phyloP scores from a whole-genome alignment of 1,140 invertebrate genomes.

The Telenomus remus region DNA sequence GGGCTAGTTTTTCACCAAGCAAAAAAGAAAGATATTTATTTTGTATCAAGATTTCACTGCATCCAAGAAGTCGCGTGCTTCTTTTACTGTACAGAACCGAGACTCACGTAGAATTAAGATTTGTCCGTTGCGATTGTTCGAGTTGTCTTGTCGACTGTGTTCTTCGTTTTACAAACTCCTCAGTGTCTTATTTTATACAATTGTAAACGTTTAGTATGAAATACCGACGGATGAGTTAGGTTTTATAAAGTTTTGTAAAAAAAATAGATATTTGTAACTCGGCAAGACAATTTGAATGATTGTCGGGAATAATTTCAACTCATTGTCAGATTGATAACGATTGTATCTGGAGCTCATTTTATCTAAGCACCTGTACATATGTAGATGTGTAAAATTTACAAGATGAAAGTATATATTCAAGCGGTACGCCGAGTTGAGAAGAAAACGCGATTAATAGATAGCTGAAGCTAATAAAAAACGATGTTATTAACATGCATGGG shows the following conservation, averaged over 20 bases:
- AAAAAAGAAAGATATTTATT: conserved; percentile 14
- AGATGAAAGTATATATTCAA: conserved; percentile 30
- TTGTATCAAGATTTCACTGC: conserved; percentile 7
- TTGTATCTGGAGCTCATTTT: conserved; percentile 13
- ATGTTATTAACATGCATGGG: conserved; percentile 30
- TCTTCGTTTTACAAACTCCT: not conserved
- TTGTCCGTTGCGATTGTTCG: not conserved
- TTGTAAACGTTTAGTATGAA: too few species aligned
- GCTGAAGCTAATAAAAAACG: conserved; percentile 28
- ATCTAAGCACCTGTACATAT: conserved; percentile 38
- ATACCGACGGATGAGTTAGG: too few species aligned
- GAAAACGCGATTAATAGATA: conserved; percentile 12
- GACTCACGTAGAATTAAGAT: conserved; percentile 23
- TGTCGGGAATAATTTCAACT: not conserved
- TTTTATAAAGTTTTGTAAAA: too few species aligned
- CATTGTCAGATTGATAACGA: too few species aligned
- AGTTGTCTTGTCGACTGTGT: not conserved
- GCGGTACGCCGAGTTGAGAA: conserved; percentile 7
- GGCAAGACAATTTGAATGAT: not conserved
- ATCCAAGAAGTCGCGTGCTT: conserved; percentile 5
- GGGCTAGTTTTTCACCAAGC: conserved; percentile 67
- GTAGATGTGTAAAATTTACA: conserved; percentile 40
- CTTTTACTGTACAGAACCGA: conserved; percentile 20
- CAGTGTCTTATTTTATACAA: too few species aligned
- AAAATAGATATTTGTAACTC: too few species aligned